phyloP scores from a whole-genome alignment of 2,113 vertebrate genomes.

The Pelusios castaneus region DNA sequence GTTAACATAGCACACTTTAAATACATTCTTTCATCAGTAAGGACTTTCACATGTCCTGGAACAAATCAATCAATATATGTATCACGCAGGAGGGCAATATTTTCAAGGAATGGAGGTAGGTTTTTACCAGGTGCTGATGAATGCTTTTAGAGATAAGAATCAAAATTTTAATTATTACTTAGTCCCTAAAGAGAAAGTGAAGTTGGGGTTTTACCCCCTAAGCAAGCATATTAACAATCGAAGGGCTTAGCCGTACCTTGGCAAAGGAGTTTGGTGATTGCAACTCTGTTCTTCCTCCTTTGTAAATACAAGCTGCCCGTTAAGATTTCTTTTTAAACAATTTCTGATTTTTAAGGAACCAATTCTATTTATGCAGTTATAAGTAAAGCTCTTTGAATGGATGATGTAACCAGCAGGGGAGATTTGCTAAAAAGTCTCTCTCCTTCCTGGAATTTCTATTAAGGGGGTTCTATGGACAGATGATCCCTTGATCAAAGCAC shows the following conservation, averaged over 20 bases:
- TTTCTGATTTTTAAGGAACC: background rate
- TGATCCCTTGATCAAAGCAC: background rate
- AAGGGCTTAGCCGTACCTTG: background rate
- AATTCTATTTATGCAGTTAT: background rate
- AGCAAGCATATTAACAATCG: background rate
- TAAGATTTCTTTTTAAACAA: background rate
- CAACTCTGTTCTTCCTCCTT: background rate
- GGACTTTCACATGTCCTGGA: background rate
- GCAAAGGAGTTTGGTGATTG: background rate
- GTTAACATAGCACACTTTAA: background rate
- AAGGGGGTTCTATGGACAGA: background rate
- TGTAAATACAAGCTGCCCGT: fast-evolving
- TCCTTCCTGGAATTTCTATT: background rate
- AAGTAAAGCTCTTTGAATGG: background rate
- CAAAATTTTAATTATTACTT: background rate
- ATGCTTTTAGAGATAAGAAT: background rate
- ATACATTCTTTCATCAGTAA: background rate
- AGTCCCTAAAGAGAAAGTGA: background rate
- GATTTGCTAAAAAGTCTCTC: background rate
- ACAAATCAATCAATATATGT: background rate
- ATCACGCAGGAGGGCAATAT: background rate
- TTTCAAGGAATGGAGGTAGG: background rate
- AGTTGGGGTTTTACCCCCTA: background rate
- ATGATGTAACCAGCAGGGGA: background rate
- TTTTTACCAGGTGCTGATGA: background rate